Evolutionary conservation across 2,113 vertebrate genomes (phyloP).

Genomic region (Podarcis cretensis): DNA sequence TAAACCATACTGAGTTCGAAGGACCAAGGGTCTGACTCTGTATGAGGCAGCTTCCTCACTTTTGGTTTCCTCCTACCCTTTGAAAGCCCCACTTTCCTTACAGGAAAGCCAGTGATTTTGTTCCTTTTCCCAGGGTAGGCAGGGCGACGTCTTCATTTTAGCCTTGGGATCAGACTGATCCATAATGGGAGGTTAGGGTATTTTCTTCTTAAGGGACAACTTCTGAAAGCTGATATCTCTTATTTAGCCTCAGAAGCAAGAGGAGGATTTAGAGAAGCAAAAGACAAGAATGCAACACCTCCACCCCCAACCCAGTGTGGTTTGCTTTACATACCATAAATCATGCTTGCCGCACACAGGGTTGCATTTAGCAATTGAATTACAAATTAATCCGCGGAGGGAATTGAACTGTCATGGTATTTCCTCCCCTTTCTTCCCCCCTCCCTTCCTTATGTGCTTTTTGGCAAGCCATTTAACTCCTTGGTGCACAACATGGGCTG

Average conservation of each 20-base stretch:
- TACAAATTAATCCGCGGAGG: conserved; percentile 62
- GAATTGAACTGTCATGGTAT: not conserved
- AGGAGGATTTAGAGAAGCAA: not conserved
- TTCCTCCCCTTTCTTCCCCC: not conserved
- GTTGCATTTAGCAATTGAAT: conserved; percentile 69
- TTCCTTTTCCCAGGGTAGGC: not conserved
- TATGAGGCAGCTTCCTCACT: not conserved
- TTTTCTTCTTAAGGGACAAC: not conserved
- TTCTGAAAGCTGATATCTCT: not conserved
- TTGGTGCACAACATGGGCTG: too few relatives aligned
- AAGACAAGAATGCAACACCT: conserved; percentile 24
- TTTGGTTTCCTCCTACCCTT: not conserved
- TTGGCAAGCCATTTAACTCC: not conserved
- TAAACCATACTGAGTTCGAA: too few relatives aligned
- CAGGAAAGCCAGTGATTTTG: conserved; percentile 24
- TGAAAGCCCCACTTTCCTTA: not conserved
- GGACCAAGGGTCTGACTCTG: too few relatives aligned
- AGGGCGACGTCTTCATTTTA: not conserved
- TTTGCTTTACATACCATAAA: conserved; percentile 32
- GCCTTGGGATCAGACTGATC: not conserved
- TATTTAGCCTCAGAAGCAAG: not conserved
- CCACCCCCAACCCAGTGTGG: not conserved
- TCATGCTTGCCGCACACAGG: conserved; percentile 37
- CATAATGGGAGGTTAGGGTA: not conserved
- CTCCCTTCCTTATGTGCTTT: not conserved